Evolutionary conservation across 2,113 vertebrate species (phyloP).

Genomic region (Pygoscelis antarcticus): DNA sequence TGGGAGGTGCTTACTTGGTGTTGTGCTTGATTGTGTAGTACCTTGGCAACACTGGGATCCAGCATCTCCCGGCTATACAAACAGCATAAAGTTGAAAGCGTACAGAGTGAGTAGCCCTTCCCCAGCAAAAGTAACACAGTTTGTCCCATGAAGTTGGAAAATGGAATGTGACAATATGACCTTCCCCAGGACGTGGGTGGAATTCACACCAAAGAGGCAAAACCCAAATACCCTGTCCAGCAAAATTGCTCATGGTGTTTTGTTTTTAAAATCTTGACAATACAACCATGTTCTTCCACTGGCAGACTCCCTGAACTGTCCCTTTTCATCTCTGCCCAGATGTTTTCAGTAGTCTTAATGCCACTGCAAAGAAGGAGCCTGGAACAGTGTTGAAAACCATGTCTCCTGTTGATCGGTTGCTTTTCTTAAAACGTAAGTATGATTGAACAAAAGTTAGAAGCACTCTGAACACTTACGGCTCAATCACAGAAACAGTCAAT

Average conservation of each 20-base stretch:
- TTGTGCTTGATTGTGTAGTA: background rate
- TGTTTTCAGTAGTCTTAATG: constrained; percentile 48
- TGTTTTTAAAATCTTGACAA: background rate
- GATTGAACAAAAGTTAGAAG: background rate
- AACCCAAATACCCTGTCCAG: background rate
- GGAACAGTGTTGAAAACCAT: constrained; percentile 64
- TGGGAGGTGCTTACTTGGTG: background rate
- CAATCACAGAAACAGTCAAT: background rate
- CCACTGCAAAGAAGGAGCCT: constrained; percentile 35
- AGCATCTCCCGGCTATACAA: background rate
- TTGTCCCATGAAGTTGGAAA: background rate
- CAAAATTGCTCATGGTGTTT: background rate
- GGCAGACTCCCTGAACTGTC: background rate
- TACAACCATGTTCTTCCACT: background rate
- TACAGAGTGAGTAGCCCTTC: background rate
- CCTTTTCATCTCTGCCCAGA: constrained; percentile 44
- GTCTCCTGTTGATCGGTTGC: constrained; percentile 34
- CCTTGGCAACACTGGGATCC: background rate
- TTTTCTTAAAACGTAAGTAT: constrained; percentile 77
- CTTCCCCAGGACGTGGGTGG: background rate
- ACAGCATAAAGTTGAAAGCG: background rate
- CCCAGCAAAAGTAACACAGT: background rate
- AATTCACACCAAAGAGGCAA: background rate
- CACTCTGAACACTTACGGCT: accelerated
- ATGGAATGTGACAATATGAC: background rate